Evolutionary conservation across 2,113 vertebrate species (phyloP).

Genomic region (Rhinogobius similis): DNA sequence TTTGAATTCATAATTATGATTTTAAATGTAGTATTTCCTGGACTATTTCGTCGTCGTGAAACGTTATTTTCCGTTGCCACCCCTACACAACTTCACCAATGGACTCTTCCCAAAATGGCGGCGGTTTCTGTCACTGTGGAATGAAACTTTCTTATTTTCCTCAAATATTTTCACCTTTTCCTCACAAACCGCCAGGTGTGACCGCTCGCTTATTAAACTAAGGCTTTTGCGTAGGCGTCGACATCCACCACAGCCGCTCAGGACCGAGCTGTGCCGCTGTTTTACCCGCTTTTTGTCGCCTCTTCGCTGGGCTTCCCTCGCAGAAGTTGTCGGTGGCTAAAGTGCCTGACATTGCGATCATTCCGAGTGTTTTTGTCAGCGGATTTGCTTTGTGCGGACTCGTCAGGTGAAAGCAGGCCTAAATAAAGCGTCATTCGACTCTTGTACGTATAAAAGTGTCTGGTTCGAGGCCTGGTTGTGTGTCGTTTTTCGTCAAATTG

Average conservation of each 20-base stretch:
- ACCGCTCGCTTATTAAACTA: not conserved
- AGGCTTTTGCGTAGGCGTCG: not conserved
- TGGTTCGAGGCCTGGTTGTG: not conserved
- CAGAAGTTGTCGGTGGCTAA: slow-evolving; percentile 53
- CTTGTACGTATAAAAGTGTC: slow-evolving; percentile 11
- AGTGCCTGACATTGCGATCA: slow-evolving; percentile 60
- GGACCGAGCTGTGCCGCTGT: not conserved
- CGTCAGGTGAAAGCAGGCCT: not conserved
- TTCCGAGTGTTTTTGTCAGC: slow-evolving; percentile 43
- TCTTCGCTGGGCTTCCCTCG: slow-evolving; percentile 45
- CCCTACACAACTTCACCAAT: slow-evolving; percentile 31
- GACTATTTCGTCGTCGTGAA: not conserved
- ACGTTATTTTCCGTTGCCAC: not conserved
- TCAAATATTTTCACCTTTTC: slow-evolving; percentile 19
- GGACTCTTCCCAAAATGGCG: slow-evolving; percentile 75
- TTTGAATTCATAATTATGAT: not conserved
- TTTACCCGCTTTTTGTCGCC: slow-evolving; percentile 23
- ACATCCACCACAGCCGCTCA: not conserved
- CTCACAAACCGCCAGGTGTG: not conserved
- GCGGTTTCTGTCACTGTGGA: slow-evolving; percentile 68
- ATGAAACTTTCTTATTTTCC: slow-evolving; percentile 77
- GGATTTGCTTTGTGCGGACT: slow-evolving; percentile 12
- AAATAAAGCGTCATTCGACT: slow-evolving; percentile 18
- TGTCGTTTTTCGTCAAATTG: not conserved
- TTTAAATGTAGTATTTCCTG: not conserved